phyloP scores from a whole-genome alignment of 2,888 invertebrate genomes.

The Pheosia gnoma region DNA sequence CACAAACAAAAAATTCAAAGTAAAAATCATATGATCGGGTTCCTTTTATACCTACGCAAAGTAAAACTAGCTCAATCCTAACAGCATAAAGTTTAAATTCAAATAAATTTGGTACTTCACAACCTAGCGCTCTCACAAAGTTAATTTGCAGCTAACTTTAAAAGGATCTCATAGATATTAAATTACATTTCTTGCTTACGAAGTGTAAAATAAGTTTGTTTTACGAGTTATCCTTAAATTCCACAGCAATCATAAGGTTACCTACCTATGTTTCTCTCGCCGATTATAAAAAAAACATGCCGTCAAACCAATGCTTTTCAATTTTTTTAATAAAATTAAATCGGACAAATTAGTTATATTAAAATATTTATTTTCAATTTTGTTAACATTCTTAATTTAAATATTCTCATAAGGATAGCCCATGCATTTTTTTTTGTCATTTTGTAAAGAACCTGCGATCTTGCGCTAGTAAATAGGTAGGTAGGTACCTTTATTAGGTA shows the following conservation, averaged over 20 bases:
- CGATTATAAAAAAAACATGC: background rate
- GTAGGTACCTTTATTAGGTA: too few species aligned
- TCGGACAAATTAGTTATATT: too few species aligned
- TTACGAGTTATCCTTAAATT: slow-evolving; percentile 35
- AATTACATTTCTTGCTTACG: slow-evolving; percentile 11
- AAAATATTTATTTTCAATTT: too few species aligned
- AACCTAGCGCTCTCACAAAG: slow-evolving; percentile 32
- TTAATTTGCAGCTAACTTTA: slow-evolving; percentile 24
- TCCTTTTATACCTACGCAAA: slow-evolving; percentile 19
- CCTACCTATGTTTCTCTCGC: slow-evolving; percentile 14
- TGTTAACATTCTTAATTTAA: too few species aligned
- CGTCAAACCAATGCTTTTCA: background rate
- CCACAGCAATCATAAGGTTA: slow-evolving; percentile 38
- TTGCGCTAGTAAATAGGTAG: too few species aligned
- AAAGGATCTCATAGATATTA: slow-evolving; percentile 16
- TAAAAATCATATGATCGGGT: slow-evolving; percentile 66
- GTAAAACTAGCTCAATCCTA: slow-evolving; percentile 16
- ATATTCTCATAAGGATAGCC: too few species aligned
- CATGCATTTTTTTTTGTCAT: too few species aligned
- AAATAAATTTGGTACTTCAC: background rate
- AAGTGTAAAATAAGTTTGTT: slow-evolving; percentile 26
- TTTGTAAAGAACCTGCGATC: too few species aligned
- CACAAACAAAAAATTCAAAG: slow-evolving; percentile 58
- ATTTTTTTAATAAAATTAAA: too few species aligned
- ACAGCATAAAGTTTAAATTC: slow-evolving; percentile 12